Evolutionary conservation across 2,888 invertebrate genomes (phyloP).

Genomic region (Hoplodrina blanda): DNA sequence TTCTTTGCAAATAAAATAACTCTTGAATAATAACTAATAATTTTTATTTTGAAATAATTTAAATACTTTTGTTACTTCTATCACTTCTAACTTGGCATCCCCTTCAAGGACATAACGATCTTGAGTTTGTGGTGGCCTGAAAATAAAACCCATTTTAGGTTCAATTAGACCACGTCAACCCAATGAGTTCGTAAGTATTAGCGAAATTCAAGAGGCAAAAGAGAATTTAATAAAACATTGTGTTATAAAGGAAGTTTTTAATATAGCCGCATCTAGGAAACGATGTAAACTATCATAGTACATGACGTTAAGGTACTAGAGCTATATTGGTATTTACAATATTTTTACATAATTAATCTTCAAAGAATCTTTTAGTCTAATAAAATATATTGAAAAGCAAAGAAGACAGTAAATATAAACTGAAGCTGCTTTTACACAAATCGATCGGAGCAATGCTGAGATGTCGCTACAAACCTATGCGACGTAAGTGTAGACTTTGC

Average conservation of each 20-base stretch:
- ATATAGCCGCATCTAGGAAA: conserved; percentile 84
- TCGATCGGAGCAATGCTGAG: conserved; percentile 59
- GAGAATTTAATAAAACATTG: conserved; percentile 75
- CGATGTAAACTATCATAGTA: conserved; percentile 84
- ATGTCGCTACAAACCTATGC: conserved; percentile 91
- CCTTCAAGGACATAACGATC: conserved; percentile 80
- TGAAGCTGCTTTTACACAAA: conserved; percentile 59
- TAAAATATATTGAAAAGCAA: conserved; percentile 66
- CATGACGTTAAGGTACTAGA: conserved; percentile 82
- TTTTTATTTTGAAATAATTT: conserved; percentile 90
- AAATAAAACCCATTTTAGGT: conserved; percentile 82
- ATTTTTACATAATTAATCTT: conserved; percentile 76
- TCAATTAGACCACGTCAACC: conserved; percentile 53
- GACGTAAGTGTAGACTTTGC: conserved; percentile 98
- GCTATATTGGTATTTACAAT: conserved; percentile 86
- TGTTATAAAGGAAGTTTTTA: conserved; percentile 85
- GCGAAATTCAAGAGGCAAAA: conserved; percentile 58
- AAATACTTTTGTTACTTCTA: conserved; percentile 88
- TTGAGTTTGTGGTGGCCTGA: conserved; percentile 83
- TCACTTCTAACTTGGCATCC: conserved; percentile 87
- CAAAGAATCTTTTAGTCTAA: conserved; percentile 64
- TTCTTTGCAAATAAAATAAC: conserved; percentile 84
- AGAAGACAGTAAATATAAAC: conserved; percentile 64
- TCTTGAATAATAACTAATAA: conserved; percentile 83
- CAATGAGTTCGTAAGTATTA: conserved; percentile 44